Evolutionary conservation across 2,797 vertebrate genomes (phyloP), one percentile per base, ranked within the genome.

Genomic region (Hybognathus amarus): DNA sequence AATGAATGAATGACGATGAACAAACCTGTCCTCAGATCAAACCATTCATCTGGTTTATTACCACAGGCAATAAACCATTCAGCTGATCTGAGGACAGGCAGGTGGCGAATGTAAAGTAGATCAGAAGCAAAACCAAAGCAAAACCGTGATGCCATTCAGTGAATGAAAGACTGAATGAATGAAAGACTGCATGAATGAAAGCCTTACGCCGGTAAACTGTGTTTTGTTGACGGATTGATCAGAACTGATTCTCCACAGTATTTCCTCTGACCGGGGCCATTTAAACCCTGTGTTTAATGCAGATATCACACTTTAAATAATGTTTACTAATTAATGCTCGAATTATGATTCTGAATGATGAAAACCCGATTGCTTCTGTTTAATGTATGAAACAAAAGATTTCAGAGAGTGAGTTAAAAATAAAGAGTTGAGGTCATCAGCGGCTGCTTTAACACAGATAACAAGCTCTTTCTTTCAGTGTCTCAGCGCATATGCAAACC

Each of bases 381-480:
- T 7, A 74, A n/a, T 6, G 4, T 30, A 5, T 13, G 17, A 50
- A 71, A 20, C 0, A 50, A 17, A 71, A 50, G 27, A 71, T 12
- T 59, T 59, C 4, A n/a, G 22, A 5, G 54, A 30, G 42, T 7
- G 24, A 52, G 36, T 63, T 50, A 52, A 80, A 20, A 54, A 64
- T 8, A 15, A 10, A 50, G 45, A n/a, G 36, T 75, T 10, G 42
- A 27, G 30, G 63, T 83, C 70, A 63, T 36, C 30, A 47, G 24
- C 79, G 42, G 13, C 89, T 89, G 3, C 36, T 36, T 36, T 36
- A 36, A 56, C 42, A 82, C 93, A 89, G 93, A 94, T 94, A 93
- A 94, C 89, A 92, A 87, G 13, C 85, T 87, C 89, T 90, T 90
- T 90, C 86, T 92, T 90, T 90, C 81, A 90, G 90, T 90, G 90